Evolutionary conservation across 1,140 invertebrate species (phyloP).

Genomic region (Pseudomyrmex sp.): DNA sequence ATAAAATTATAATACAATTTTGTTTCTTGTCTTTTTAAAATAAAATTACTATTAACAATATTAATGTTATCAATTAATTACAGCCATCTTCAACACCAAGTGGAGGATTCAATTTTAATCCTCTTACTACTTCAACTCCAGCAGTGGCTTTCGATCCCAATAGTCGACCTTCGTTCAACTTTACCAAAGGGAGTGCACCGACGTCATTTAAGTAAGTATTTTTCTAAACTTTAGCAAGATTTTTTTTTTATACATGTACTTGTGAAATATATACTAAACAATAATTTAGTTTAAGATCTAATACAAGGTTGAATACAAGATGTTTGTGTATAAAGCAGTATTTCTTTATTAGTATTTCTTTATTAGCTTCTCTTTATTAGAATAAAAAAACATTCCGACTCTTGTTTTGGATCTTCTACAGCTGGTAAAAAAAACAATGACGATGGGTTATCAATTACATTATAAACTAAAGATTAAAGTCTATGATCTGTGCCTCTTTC

Average conservation of each 20-base stretch:
- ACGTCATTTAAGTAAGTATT: slow-evolving; percentile 80
- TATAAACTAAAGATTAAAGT: no score
- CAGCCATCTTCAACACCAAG: slow-evolving; percentile 70
- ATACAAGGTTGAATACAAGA: no score
- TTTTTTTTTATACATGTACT: not conserved
- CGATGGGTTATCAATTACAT: no score
- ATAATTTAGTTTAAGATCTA: no score
- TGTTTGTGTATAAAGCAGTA: no score
- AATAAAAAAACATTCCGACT: no score
- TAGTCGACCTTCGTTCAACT: slow-evolving; percentile 81
- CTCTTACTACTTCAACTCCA: slow-evolving; percentile 65
- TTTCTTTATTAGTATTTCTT: no score
- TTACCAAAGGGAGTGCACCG: slow-evolving; percentile 81
- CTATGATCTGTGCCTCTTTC: no score
- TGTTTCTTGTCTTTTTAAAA: slow-evolving; percentile 28
- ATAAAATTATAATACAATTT: slow-evolving; percentile 1
- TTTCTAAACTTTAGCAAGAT: not conserved
- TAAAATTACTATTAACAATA: slow-evolving; percentile 33
- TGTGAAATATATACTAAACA: no score
- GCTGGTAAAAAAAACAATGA: no score
- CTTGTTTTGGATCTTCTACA: no score
- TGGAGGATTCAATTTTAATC: slow-evolving; percentile 80
- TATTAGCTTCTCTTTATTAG: no score
- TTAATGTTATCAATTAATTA: slow-evolving; percentile 9
- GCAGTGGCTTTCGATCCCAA: slow-evolving; percentile 81